These are phyloP conservation scores for Ciconia boyciana DNA, from an alignment of 2,113 vertebrate genomes.

Conservation along the genomic window DNA sequence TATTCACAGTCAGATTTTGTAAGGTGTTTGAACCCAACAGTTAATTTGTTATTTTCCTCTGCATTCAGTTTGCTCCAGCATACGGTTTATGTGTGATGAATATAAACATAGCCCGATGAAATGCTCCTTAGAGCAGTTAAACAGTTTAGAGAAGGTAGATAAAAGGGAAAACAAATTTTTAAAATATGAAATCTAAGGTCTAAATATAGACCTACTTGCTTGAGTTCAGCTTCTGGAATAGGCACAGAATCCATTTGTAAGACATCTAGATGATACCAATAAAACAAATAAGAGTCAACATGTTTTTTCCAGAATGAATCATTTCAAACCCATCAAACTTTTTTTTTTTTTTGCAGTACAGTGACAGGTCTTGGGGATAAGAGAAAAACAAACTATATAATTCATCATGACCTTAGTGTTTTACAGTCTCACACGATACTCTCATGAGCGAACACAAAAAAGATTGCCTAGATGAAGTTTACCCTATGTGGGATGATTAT, in stretches of 20 bases:
- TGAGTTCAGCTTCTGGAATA: background rate
- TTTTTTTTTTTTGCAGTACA: background rate
- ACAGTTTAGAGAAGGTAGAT: background rate
- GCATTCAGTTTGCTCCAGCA: background rate
- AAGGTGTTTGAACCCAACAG: background rate
- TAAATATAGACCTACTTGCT: background rate
- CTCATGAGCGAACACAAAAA: background rate
- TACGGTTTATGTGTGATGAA: background rate
- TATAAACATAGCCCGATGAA: background rate
- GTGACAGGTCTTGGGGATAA: background rate
- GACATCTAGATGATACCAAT: background rate
- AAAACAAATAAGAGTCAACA: background rate
- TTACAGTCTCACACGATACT: background rate
- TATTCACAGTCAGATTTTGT: background rate
- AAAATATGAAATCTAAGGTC: background rate
- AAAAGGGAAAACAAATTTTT: background rate
- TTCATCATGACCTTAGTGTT: background rate
- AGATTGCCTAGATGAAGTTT: background rate
- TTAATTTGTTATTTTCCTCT: slow-evolving; percentile 3
- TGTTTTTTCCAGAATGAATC: background rate
- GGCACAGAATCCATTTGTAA: background rate
- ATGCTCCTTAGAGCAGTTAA: background rate
- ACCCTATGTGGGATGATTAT: background rate
- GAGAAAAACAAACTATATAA: background rate
- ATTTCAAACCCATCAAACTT: background rate